A percentile compares a stretch with the other conserved stretches of the same genome.
phyloP scores from a whole-genome alignment of 2,888 invertebrate genomes.

The Plebejus argus region DNA sequence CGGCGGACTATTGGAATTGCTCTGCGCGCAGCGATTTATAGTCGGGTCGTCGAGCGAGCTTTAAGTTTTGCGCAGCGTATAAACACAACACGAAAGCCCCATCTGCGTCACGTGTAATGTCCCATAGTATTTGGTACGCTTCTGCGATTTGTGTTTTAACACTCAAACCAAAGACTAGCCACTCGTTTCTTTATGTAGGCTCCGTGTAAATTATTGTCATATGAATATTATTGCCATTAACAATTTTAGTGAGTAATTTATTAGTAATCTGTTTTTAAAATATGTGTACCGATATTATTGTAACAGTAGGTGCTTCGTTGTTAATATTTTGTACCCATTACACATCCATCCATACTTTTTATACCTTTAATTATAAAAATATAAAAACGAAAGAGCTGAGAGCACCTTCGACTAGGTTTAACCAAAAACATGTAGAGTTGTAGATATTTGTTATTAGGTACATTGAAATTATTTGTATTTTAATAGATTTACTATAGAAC shows the following conservation, averaged over 20 bases:
- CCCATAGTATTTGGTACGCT: slow-evolving; percentile 37
- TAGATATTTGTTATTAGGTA: slow-evolving; percentile 13
- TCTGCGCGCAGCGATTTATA: no score
- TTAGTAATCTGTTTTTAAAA: slow-evolving; percentile 6
- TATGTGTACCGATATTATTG: slow-evolving; percentile 5
- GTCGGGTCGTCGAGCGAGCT: no score
- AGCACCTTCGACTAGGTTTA: slow-evolving; percentile 9
- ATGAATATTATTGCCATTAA: background rate
- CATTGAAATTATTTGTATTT: slow-evolving; percentile 14
- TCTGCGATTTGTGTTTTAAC: slow-evolving; percentile 56
- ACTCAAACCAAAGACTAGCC: slow-evolving; percentile 72
- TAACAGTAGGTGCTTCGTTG: slow-evolving; percentile 18
- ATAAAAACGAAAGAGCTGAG: slow-evolving; percentile 1
- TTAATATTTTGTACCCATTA: slow-evolving; percentile 24
- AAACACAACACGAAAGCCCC: background rate
- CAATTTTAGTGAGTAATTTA: slow-evolving; percentile 18
- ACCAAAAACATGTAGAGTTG: background rate
- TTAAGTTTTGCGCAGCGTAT: background rate
- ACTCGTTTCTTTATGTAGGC: slow-evolving; percentile 51
- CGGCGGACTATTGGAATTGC: no score
- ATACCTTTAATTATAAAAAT: slow-evolving; percentile 22
- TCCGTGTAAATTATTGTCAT: slow-evolving; percentile 34
- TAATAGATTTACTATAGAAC: background rate
- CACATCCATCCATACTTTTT: slow-evolving; percentile 25
- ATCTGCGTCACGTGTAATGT: background rate